A percentile compares a stretch with the other conserved stretches of the same genome.
These are phyloP conservation scores for Chironex yamaguchii DNA, from an alignment of 30 jellyfish, hydroid and myxozoan genomes.

Conservation along the genomic window DNA sequence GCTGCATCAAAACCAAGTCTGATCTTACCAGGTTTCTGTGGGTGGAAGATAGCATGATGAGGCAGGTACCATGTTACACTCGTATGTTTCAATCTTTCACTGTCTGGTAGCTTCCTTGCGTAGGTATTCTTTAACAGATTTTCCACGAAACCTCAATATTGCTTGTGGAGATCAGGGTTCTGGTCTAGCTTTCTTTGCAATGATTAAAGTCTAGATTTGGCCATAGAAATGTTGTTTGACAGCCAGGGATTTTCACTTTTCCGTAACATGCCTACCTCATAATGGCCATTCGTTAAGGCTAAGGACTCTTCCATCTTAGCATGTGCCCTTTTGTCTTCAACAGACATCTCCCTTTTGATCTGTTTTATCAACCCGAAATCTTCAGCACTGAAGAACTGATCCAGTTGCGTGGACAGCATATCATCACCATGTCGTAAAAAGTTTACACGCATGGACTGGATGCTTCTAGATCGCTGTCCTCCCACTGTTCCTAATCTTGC, in stretches of 20 bases:
- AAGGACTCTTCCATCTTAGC: constrained; percentile 20
- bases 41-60: constrained; percentile 69
- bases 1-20: constrained; percentile 74
- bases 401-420: neutral
- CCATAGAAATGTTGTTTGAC: constrained; percentile 15
- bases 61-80: constrained; percentile 70
- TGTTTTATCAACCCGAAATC: neutral
- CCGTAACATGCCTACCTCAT: constrained; percentile 73
- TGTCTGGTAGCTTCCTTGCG: neutral
- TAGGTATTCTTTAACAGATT: neutral
- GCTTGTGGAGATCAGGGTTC: neutral
- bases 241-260: constrained; percentile 10
- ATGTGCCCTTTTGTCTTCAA: constrained; percentile 48
- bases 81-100: neutral
- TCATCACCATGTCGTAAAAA: neutral
- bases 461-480: neutral
- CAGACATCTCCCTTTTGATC: constrained; percentile 1
- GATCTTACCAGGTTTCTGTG: constrained; percentile 55
- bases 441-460: neutral
- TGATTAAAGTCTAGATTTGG: constrained; percentile 24
- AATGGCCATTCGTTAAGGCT: constrained; percentile 41
- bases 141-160: neutral
- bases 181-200: neutral
- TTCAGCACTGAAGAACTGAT: neutral
- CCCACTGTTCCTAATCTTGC: too few relatives aligned